phyloP scores from a whole-genome alignment of 2,113 vertebrate genomes.

The Marcusenius ussheri region DNA sequence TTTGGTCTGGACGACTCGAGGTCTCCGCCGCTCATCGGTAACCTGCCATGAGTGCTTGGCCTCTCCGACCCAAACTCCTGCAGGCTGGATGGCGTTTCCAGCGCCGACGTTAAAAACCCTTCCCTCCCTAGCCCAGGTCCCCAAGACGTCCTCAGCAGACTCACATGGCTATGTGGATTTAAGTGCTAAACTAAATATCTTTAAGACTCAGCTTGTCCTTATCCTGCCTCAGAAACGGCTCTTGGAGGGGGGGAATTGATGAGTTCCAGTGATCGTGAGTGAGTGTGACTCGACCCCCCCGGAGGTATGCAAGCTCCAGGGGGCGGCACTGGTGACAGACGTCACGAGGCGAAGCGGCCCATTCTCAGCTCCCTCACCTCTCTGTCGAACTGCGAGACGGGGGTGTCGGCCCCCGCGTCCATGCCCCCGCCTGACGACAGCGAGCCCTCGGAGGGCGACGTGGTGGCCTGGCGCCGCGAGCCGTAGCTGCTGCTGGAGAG shows the following conservation, averaged over 20 bases:
- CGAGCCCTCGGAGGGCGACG: constrained; percentile 89
- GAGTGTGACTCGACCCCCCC: background rate
- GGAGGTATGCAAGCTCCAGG: background rate
- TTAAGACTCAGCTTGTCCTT: background rate
- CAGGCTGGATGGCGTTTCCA: background rate
- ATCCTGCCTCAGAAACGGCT: background rate
- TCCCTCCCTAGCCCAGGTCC: background rate
- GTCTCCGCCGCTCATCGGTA: background rate
- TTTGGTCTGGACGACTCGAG: background rate
- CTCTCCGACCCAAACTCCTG: background rate
- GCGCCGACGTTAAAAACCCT: background rate
- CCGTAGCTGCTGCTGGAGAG: constrained; percentile 83
- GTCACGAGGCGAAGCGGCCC: background rate
- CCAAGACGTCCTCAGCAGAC: background rate
- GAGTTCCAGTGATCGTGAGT: background rate
- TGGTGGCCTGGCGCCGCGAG: constrained; percentile 81
- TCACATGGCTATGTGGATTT: background rate
- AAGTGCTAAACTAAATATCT: background rate
- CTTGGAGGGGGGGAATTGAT: background rate
- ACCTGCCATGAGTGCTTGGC: background rate
- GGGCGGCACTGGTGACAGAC: background rate
- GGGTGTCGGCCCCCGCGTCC: constrained; percentile 79
- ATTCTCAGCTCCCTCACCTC: constrained; percentile 67
- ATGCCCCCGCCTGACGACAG: constrained; percentile 89
- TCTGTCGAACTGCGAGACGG: constrained; percentile 83